Conservation (phyloP, 2,113 vertebrate species). For the Drymodes brunneopygia region DNA sequence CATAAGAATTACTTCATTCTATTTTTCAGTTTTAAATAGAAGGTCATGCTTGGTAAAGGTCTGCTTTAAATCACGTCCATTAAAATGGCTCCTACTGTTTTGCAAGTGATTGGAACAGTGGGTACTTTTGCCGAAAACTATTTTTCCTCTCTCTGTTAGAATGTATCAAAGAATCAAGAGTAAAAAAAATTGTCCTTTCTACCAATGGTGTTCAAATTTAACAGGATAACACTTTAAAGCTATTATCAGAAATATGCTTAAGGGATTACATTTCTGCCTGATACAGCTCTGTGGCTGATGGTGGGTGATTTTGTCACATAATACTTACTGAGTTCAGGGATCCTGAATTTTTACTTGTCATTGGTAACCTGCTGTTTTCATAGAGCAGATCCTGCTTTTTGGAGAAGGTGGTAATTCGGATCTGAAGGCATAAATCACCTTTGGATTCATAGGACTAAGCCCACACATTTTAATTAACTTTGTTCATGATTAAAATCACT, state of each 20-base stretch:
- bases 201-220: neutral
- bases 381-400: neutral
- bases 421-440: neutral
- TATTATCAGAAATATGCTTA: slow-evolving; percentile 1
- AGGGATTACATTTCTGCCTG: neutral
- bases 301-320: neutral
- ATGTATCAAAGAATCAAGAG: neutral
- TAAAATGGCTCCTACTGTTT: slow-evolving; percentile 46
- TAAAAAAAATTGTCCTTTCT: neutral
- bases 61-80: neutral
- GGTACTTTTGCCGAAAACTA: neutral
- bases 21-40: neutral
- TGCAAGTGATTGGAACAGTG: slow-evolving; percentile 22
- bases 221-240: neutral
- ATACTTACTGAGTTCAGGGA: neutral
- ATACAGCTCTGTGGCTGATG: neutral
- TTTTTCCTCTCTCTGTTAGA: slow-evolving; percentile 1
- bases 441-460: neutral
- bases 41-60: neutral
- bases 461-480: neutral
- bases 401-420: neutral
- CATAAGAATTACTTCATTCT: neutral
- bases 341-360: neutral
- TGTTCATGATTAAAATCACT: neutral
- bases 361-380: neutral